phyloP scores from a whole-genome alignment of 2,888 invertebrate species.

The Cheilosia scutellata region DNA sequence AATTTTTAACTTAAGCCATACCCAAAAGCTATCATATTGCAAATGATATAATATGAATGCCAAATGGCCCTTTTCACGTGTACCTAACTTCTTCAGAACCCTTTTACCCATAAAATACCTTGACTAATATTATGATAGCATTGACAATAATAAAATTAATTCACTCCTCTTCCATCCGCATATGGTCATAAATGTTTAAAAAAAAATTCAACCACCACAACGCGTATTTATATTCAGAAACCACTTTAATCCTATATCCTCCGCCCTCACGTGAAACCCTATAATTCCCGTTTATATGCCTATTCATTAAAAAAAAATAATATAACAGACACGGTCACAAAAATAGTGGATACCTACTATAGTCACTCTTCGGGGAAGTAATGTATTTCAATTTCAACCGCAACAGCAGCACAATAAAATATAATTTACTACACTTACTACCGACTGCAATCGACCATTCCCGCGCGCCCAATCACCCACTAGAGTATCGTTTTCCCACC shows the following conservation, averaged over 20 bases:
- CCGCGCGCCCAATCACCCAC: slow-evolving; percentile 65
- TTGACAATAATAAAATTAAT: slow-evolving; percentile 46
- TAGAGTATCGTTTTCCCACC: slow-evolving; percentile 67
- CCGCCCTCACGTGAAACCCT: slow-evolving; percentile 32
- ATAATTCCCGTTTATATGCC: slow-evolving; percentile 49
- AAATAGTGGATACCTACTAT: background rate
- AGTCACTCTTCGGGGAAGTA: slow-evolving; percentile 44
- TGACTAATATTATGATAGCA: background rate
- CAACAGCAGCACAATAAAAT: slow-evolving; percentile 60
- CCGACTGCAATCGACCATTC: slow-evolving; percentile 34
- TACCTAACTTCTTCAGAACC: background rate
- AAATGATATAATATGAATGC: too few relatives aligned
- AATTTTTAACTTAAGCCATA: too few relatives aligned
- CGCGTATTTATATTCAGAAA: slow-evolving; percentile 39
- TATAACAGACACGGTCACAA: slow-evolving; percentile 1
- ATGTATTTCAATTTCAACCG: slow-evolving; percentile 73
- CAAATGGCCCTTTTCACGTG: background rate
- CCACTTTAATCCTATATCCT: slow-evolving; percentile 50
- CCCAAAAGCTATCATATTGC: too few relatives aligned
- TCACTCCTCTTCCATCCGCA: slow-evolving; percentile 23
- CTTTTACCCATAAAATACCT: background rate
- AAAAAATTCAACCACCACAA: slow-evolving; percentile 19
- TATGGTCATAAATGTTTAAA: slow-evolving; percentile 23
- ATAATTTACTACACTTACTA: slow-evolving; percentile 61
- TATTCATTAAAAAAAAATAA: slow-evolving; percentile 63